phyloP scores from a whole-genome alignment of 1,140 invertebrate genomes.

The Nephila pilipes region DNA sequence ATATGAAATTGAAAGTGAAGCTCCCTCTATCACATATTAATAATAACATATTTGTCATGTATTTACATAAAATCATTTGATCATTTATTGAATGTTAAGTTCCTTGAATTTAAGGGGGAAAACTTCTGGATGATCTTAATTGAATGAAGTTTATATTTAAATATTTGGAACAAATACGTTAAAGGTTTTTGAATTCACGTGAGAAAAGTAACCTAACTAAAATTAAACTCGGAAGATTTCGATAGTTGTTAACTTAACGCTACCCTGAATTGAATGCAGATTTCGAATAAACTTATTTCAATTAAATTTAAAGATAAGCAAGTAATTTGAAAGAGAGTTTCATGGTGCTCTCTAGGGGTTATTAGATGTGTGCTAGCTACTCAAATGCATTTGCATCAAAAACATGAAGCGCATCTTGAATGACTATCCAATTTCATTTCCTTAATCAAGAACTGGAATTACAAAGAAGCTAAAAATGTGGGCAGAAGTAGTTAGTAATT shows the following conservation, averaged over 20 bases:
- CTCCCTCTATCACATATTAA: too few relatives aligned
- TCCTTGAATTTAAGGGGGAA: too few relatives aligned
- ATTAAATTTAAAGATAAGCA: slow-evolving; percentile 1
- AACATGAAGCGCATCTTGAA: neutral
- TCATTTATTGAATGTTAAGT: too few relatives aligned
- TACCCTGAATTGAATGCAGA: neutral
- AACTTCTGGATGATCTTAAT: too few relatives aligned
- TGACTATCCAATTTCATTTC: neutral
- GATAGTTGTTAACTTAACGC: neutral
- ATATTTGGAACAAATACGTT: too few relatives aligned
- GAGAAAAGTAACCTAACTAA: neutral
- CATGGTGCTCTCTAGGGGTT: neutral
- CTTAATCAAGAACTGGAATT: neutral
- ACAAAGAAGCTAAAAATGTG: slow-evolving; percentile 7
- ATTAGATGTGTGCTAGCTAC: neutral
- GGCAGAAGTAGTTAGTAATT: slow-evolving; percentile 7
- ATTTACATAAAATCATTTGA: too few relatives aligned
- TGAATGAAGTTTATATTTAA: too few relatives aligned
- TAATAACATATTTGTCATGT: too few relatives aligned
- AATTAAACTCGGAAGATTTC: neutral
- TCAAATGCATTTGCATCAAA: neutral
- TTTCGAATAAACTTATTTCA: neutral
- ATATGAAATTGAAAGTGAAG: too few relatives aligned
- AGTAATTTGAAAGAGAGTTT: neutral
- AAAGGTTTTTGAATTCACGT: neutral